Base-by-base conservation (phyloP, 2,888 invertebrate species). In the Crocallis elinguaria region DNA sequence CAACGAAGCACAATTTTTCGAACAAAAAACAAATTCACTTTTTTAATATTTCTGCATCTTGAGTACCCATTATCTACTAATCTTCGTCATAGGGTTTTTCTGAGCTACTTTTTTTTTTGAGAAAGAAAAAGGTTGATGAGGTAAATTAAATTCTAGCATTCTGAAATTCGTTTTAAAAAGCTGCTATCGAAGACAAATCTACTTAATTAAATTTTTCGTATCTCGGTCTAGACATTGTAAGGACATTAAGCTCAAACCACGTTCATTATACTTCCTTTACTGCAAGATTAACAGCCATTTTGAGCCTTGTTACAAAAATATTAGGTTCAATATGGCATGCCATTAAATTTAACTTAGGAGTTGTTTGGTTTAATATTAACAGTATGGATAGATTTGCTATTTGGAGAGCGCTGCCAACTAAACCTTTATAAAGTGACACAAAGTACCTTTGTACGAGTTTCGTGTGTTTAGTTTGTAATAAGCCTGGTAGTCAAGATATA, bases 181-280 rank as follows among this genome's bases (percentile, higher is more conserved):
- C 16, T n/a, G 13, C 16, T 23, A 25, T 46, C 42, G 33, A 36
- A 11, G 16, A 48, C 27, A 14, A 48, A 45, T 48, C 49, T 49
- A 41, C 13, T 49, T 43, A 48, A 54, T 49, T 49, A 45, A 37
- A 29, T 62, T 52, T 50, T 57, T 62, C 43, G 48, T 54, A 57
- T 54, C 62, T 57, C 54, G 35, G 77, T 75, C 78, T 75, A 77
- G 78, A 77, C 78, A 66, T 66, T 64, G 53, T 57, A 66, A 62
- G 62, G 59, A 56, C 57, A 67, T 56, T 42, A 57, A 44, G n/a
- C 1, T 19, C 27, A 14, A 12, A 41, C 44, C 44, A 51, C n/a
- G 25, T 14, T 17, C 36, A 19, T 30, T 38, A 30, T 29, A 43
- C 30, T 37, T 42, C n/a, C 35, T 21, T 23, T 29, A 27, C 7